These are phyloP conservation scores for Pteromalus puparum DNA, from an alignment of 1,140 invertebrate species.

Conservation along the genomic window DNA sequence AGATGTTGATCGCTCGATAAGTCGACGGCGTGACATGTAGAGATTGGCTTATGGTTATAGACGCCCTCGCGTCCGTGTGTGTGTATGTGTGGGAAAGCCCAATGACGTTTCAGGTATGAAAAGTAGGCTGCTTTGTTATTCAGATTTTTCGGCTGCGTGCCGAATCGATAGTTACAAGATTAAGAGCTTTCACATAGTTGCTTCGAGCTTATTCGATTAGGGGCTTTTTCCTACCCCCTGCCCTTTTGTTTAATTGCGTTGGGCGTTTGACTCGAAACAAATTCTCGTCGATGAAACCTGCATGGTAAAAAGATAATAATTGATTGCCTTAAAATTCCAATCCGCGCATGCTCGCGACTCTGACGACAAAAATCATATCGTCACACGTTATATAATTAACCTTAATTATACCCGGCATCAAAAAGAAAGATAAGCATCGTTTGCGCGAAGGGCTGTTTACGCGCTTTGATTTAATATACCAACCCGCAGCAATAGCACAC, in stretches of 20 bases:
- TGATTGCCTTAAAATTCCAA: no score
- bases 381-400: constrained; percentile 43
- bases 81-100: not conserved
- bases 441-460: not conserved
- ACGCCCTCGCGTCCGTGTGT: not conserved
- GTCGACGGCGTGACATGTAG: constrained; percentile 8
- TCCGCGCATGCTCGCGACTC: not conserved
- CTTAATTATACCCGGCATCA: constrained; percentile 36
- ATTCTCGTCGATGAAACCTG: no score
- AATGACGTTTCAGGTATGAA: constrained; percentile 1
- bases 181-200: constrained; percentile 11
- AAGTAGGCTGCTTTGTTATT: constrained; percentile 17
- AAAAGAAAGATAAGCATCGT: constrained; percentile 42
- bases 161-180: not conserved
- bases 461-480: constrained; percentile 35
- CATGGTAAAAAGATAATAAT: no score
- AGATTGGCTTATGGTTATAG: not conserved
- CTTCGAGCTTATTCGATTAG: no score
- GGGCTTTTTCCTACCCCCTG: no score
- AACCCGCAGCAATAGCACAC: not conserved
- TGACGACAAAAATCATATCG: not conserved
- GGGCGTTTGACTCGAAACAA: no score
- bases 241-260: no score
- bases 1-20: constrained; percentile 44
- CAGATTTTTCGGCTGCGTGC: constrained; percentile 22